These are phyloP conservation scores for Hippocampus guttulatus DNA, from an alignment of 2,113 vertebrate genomes.

Conservation along the genomic window DNA sequence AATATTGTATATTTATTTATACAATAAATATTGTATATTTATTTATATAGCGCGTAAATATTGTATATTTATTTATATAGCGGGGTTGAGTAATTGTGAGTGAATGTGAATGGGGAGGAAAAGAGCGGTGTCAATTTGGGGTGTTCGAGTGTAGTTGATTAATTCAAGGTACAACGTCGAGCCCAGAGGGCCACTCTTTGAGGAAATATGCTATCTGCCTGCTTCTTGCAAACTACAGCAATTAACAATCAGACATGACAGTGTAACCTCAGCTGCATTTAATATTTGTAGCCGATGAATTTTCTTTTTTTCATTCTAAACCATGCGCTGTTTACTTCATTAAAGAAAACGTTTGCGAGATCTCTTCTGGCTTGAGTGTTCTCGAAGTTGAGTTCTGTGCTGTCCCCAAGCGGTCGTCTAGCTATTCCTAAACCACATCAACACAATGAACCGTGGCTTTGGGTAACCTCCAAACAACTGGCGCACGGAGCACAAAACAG, in stretches of 20 bases:
- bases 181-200: not conserved
- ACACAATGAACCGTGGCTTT: slow-evolving; percentile 20
- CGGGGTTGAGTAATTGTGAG: too few species aligned
- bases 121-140: not conserved
- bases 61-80: too few species aligned
- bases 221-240: slow-evolving; percentile 3
- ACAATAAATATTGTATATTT: too few species aligned
- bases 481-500: slow-evolving; percentile 22
- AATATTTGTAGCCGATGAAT: not conserved
- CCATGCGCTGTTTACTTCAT: slow-evolving; percentile 37
- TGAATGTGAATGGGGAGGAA: not conserved
- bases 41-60: too few species aligned
- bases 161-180: not conserved
- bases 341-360: slow-evolving; percentile 29
- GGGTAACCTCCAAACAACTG: slow-evolving; percentile 39
- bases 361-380: slow-evolving; percentile 1
- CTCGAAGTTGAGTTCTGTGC: slow-evolving; percentile 6
- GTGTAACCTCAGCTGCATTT: not conserved
- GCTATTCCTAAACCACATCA: slow-evolving; percentile 23
- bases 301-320: not conserved
- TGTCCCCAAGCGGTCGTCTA: not conserved
- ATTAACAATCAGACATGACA: not conserved
- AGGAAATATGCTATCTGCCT: not conserved
- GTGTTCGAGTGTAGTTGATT: not conserved
- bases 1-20: too few species aligned